A percentile compares a stretch with the other conserved stretches of the same genome.
These are phyloP conservation scores for Andrena haemorrhoa DNA, from an alignment of 2,888 invertebrate genomes.

Conservation along the genomic window DNA sequence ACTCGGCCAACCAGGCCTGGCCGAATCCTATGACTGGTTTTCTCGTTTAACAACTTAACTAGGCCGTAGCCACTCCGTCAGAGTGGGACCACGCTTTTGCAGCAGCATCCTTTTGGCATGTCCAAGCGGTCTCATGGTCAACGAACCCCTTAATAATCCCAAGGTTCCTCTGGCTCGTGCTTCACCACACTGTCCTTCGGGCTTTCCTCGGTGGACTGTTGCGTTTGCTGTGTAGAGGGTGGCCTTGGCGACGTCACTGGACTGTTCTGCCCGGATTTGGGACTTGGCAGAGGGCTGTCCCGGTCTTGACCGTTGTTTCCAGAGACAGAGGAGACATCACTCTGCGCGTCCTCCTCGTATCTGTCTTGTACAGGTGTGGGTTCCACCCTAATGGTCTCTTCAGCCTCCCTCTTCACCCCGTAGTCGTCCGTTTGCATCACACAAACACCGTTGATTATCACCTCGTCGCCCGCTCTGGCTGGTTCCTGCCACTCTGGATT, in stretches of 20 bases:
- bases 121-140: constrained; percentile 16
- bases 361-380: constrained; percentile 90
- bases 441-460: constrained; percentile 97
- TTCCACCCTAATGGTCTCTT: constrained; percentile 91
- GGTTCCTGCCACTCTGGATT: constrained; percentile 96
- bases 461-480: constrained; percentile 88
- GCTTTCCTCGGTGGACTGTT: constrained; percentile 76
- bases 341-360: constrained; percentile 86
- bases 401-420: constrained; percentile 85
- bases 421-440: constrained; percentile 95
- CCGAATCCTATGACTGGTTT: constrained; percentile 84
- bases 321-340: constrained; percentile 85
- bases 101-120: constrained; percentile 70
- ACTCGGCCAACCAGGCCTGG: constrained; percentile 74
- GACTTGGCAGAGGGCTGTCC: constrained; percentile 82
- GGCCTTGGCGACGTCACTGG: constrained; percentile 80
- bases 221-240: constrained; percentile 76
- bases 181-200: constrained; percentile 81
- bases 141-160: constrained; percentile 79
- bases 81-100: constrained; percentile 45
- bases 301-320: constrained; percentile 80
- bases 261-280: constrained; percentile 81
- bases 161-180: constrained; percentile 83
- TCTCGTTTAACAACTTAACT: constrained; percentile 74
- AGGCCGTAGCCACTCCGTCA: constrained; percentile 53